phyloP scores from a whole-genome alignment of 1,140 invertebrate species.

The Macrobrachium nipponense region DNA sequence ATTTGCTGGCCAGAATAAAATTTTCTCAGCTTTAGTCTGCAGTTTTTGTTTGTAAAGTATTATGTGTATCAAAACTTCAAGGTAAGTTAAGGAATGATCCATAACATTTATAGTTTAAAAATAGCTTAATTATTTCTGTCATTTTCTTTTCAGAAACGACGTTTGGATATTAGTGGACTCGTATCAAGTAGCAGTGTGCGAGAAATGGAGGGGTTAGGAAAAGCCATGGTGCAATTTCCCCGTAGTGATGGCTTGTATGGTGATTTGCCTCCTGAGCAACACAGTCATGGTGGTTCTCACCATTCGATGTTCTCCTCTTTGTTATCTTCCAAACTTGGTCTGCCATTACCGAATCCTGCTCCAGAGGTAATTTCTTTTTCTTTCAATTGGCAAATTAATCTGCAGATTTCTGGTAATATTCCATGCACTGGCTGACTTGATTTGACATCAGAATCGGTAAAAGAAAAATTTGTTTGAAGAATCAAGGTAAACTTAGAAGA shows the following conservation, averaged over 20 bases:
- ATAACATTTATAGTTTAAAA: no score
- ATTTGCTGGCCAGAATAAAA: no score
- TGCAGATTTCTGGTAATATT: no score
- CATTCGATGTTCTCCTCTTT: conserved; percentile 69
- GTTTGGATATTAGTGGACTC: conserved; percentile 54
- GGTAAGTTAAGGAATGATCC: no score
- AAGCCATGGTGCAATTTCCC: conserved; percentile 18
- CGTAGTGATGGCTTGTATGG: conserved; percentile 73
- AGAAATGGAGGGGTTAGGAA: conserved; percentile 16
- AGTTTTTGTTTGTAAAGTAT: no score
- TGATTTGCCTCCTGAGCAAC: conserved; percentile 75
- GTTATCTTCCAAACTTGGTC: conserved; percentile 83
- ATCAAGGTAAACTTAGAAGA: no score
- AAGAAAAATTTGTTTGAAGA: no score
- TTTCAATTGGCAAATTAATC: neutral
- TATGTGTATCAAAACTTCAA: no score
- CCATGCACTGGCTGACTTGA: no score
- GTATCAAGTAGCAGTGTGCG: conserved; percentile 35
- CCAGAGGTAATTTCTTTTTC: conserved; percentile 83
- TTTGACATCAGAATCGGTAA: no score
- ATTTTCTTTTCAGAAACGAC: conserved; percentile 40
- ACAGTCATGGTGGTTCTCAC: conserved; percentile 58
- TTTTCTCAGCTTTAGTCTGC: no score
- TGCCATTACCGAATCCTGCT: conserved; percentile 92
- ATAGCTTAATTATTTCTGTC: neutral